Evolutionary conservation across 2,113 vertebrate genomes (phyloP), one percentile per base, ranked within the genome.

Genomic region (Stercorarius parasiticus): DNA sequence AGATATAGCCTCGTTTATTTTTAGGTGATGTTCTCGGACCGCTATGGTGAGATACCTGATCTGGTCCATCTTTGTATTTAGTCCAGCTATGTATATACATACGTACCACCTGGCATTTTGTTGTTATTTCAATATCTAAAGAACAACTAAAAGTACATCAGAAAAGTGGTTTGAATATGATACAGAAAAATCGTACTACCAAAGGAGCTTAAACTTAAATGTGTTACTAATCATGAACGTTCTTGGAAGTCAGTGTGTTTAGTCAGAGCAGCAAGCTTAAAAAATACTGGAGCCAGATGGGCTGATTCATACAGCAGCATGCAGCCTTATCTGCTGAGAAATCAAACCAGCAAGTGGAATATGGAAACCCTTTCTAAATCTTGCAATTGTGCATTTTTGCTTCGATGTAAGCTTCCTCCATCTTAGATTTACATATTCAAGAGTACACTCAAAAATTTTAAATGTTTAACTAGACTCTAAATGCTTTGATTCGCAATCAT

Each of bases 161-260:
- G 49, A 77, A 73, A 90, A 96, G 50, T 34, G 17, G 16, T 64
- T 77, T 95, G 58, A 81, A 86, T 87, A 86, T 73, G 34, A 88
- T 74, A 82, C 53, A 83, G 73, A 88, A 90, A 93, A 82, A 82
- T 42, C 34, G 45, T 12, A 85, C 42, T 52, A 79, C 86, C 34
- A 80, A 78, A 93, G 80, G 49, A 94, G 65, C 79, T 73, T 90
- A 72, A 80, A 89, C 38, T 82, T 92, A 74, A 96, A 97, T 82
- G 53, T 96, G 80, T 76, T 96, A 88, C 42, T 91, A 77, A 96
- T 91, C 82, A 95, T 34, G 27, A 87, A 74, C n/a, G 6, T 95
- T 97, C 62, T 84, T 92, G 74, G 90, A 97, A 96, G 80, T 32
- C 67, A 87, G 88, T 52, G 71, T 73, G 70, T 95, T 66, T 65